phyloP scores from a whole-genome alignment of 2,113 vertebrate genomes.

The Hypomesus transpacificus region DNA sequence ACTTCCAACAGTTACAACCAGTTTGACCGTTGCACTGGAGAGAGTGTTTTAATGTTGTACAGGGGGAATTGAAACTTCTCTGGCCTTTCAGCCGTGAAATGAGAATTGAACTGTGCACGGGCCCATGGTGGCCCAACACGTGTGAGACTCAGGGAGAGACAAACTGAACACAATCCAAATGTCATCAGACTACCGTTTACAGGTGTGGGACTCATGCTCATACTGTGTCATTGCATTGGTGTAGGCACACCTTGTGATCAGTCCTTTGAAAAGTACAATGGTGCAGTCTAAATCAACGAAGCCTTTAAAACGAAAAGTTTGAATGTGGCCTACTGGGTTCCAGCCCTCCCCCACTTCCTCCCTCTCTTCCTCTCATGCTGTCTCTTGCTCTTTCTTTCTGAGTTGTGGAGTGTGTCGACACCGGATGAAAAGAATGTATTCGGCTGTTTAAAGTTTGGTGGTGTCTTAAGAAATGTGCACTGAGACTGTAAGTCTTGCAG shows the following conservation, averaged over 20 bases:
- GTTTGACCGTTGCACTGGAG: conserved; percentile 7
- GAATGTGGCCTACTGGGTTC: conserved; percentile 14
- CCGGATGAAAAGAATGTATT: conserved; percentile 11
- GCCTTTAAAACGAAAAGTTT: conserved; percentile 9
- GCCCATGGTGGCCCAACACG: no score
- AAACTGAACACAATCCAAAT: background rate
- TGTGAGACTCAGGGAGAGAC: no score
- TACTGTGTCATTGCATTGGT: background rate
- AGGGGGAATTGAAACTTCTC: conserved; percentile 61
- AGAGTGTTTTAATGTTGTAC: conserved; percentile 38
- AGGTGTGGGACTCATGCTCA: background rate
- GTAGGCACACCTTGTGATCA: no score
- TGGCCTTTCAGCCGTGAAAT: conserved; percentile 48
- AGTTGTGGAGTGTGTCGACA: conserved; percentile 33
- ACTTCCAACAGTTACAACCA: conserved; percentile 36
- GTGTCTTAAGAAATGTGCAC: no score
- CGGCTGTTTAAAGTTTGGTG: background rate
- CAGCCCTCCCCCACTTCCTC: conserved; percentile 52
- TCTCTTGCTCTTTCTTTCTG: conserved; percentile 13
- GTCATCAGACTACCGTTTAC: background rate
- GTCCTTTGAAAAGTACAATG: no score
- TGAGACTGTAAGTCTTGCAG: background rate
- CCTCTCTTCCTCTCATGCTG: conserved; percentile 8
- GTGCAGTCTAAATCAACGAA: no score
- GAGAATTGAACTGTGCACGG: background rate